Conservation (phyloP, 2,797 vertebrate genomes). For the Galago senegalensis region DNA sequence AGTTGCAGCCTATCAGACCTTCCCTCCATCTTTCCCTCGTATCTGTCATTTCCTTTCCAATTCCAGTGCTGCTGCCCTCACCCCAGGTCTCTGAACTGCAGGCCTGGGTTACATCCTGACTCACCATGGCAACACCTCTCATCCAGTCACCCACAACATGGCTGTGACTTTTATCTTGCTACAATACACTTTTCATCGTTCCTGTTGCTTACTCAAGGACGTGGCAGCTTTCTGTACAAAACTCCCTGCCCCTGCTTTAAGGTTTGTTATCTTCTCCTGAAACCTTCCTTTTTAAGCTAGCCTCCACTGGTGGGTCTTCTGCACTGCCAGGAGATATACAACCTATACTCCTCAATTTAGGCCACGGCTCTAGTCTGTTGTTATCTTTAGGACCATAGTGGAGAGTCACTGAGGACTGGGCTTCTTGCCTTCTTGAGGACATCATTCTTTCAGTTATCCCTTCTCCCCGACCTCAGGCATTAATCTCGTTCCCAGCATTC, state of each 20-base stretch:
- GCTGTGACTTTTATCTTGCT: background rate
- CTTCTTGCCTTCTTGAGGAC: background rate
- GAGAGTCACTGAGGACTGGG: background rate
- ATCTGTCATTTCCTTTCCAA: background rate
- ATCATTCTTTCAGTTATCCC: background rate
- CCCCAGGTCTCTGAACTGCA: rapidly evolving
- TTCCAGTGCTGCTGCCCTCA: rapidly evolving
- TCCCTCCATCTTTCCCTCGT: background rate
- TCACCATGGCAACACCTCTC: background rate
- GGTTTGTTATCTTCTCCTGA: background rate
- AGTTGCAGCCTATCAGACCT: background rate
- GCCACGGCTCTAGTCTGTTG: background rate
- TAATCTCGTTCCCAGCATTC: background rate
- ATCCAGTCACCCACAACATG: rapidly evolving
- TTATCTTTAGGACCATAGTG: background rate
- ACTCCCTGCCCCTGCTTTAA: background rate
- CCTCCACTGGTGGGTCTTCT: background rate
- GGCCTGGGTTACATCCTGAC: background rate
- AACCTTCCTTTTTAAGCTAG: background rate
- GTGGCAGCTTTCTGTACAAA: too few relatives aligned
- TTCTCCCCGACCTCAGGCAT: background rate
- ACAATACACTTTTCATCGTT: rapidly evolving
- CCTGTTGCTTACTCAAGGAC: rapidly evolving
- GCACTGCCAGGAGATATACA: background rate
- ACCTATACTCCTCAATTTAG: background rate